Evolutionary conservation across 2,888 invertebrate genomes (phyloP).

Genomic region (Helicoverpa assulta): DNA sequence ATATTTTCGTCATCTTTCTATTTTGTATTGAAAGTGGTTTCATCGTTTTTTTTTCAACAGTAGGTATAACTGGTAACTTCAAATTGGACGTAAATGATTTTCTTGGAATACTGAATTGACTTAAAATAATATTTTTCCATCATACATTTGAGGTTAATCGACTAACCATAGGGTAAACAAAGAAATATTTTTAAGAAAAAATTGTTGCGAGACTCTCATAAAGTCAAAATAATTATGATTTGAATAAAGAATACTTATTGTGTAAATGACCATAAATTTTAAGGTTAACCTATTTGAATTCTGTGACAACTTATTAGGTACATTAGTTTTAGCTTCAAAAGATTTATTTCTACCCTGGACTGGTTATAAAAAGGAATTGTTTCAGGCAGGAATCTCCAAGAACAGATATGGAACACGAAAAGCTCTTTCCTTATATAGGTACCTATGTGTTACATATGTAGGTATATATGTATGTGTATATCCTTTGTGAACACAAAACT

Average conservation of each 20-base stretch:
- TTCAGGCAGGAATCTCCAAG: slow-evolving; percentile 5
- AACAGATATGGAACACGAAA: slow-evolving; percentile 9
- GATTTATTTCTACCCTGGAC: not conserved
- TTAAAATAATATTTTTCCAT: too few relatives aligned
- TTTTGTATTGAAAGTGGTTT: not conserved
- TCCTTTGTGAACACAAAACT: slow-evolving; percentile 29
- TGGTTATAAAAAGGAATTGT: not conserved
- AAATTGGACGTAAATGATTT: not conserved
- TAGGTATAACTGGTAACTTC: too few relatives aligned
- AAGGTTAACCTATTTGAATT: too few relatives aligned
- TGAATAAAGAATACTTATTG: too few relatives aligned
- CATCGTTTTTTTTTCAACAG: not conserved
- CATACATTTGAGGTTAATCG: too few relatives aligned
- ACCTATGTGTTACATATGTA: not conserved
- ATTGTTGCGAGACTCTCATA: too few relatives aligned
- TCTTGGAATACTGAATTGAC: too few relatives aligned
- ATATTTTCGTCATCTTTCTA: slow-evolving; percentile 12
- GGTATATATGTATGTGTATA: not conserved
- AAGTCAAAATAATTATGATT: too few relatives aligned
- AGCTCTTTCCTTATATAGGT: slow-evolving; percentile 16
- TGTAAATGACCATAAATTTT: too few relatives aligned
- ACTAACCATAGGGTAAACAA: too few relatives aligned
- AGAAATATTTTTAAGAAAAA: too few relatives aligned
- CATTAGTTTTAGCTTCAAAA: not conserved
- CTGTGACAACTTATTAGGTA: not conserved